Conservation (phyloP, 1,140 invertebrate genomes). For the Zaprionus nigranus region DNA sequence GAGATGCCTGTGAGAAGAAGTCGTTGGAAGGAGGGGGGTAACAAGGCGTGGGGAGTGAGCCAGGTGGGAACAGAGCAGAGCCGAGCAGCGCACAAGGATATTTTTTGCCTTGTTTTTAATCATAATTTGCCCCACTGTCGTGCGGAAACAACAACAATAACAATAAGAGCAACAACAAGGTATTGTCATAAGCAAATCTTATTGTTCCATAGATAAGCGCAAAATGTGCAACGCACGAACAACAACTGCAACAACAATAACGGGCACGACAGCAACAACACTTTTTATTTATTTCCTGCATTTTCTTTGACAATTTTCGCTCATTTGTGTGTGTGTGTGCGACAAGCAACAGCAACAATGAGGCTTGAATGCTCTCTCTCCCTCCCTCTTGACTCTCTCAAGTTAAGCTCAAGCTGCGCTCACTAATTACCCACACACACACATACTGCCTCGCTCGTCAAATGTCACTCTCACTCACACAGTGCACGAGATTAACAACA, state of each 20-base stretch:
- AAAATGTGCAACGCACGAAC: constrained; percentile 50
- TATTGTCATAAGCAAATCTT: constrained; percentile 58
- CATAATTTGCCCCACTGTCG: background rate
- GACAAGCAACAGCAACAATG: background rate
- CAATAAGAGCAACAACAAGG: constrained; percentile 25
- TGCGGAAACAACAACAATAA: constrained; percentile 2
- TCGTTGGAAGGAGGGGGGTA: constrained; percentile 16
- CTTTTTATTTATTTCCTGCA: constrained; percentile 53
- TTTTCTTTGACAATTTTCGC: constrained; percentile 51
- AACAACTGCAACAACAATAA: constrained; percentile 13
- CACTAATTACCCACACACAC: background rate
- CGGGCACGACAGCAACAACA: constrained; percentile 18
- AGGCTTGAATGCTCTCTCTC: constrained; percentile 13
- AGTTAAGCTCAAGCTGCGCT: background rate
- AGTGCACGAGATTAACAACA: constrained; percentile 9
- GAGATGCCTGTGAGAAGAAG: constrained; percentile 25
- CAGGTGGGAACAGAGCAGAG: background rate
- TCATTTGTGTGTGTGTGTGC: constrained; percentile 38
- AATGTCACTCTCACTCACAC: constrained; percentile 3
- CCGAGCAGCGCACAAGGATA: background rate
- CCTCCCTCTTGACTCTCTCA: background rate
- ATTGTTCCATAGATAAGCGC: constrained; percentile 51
- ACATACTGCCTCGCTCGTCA: background rate
- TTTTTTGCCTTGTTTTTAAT: background rate
- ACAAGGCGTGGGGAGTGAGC: constrained; percentile 34